Percentiles rank a stretch among this genome's conserved stretches.
Conservation (phyloP, 2,113 vertebrate genomes). For the Oryctolagus cuniculus region mOryCun1.1 NC_091441.1:38059001-38059500, state of each 20-base stretch:
- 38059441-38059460: constrained; percentile 57
- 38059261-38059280: not conserved
- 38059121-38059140: not conserved
- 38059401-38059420: not conserved
- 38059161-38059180: not conserved
- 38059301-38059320: not conserved
- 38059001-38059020: not conserved
- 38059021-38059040: not conserved
- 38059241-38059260: not conserved
- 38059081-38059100: not conserved
- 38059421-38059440: constrained; percentile 32
- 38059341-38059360: not conserved
- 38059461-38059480: constrained; percentile 24
- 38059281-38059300: not conserved
- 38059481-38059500: constrained; percentile 18
- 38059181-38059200: not conserved
- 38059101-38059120: not conserved
- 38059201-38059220: not conserved
- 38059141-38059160: not conserved
- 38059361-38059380: not conserved
- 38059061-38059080: not conserved
- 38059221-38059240: not conserved
- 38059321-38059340: not conserved
- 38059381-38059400: not conserved
- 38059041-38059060: not conserved